Evolutionary conservation across 2,888 invertebrate genomes (phyloP), one percentile per base, ranked within the genome.

Genomic region (Acanthacorydalis orientalis): DNA sequence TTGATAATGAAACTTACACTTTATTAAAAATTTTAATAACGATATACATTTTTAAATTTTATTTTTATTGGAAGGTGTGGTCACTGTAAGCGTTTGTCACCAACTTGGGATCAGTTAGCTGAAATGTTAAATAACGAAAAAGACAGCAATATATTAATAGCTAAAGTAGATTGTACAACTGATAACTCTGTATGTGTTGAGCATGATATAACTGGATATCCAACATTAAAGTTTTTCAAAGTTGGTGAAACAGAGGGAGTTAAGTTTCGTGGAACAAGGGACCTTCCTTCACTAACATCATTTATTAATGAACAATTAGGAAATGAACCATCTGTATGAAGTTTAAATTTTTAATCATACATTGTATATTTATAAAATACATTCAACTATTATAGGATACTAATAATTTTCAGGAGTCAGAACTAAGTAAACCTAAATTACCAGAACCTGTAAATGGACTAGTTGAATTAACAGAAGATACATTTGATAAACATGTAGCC

Each of bases 151-250:
- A 77, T 85, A 55, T 74, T 72, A 41, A 80, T 87, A 51, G 86
- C 80, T 4, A 82, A 84, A 67, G 83, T 88, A 1, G 86, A 89
- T 60, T 88, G 88, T 60, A 85, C 85, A 0, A 65, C 67, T 34
- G 77, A 86, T 57, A 70, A 71, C 11, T 70, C 73, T 50, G 61
- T 86, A 10, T 89, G 89, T 60, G 73, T 79, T 23, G 75, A 79
- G 45, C 75, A 83, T 59, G 83, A 83, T 58, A 79, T 89, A 10
- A 83, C 84, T 57, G 85, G 70, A 49, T 78, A 77, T 59, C 78
- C 78, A 42, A 74, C 77, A 39, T 57, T 87, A 45, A 79, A 85
- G 53, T 86, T 86, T 59, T 90, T 84, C 64, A 80, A 81, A 61
- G 68, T 70, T 51, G 82, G 80, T 23, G 73, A 76, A 44, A 66